These are phyloP conservation scores for Xenopus borealis DNA, from an alignment of 2,113 vertebrate genomes.

Conservation along the genomic window DNA sequence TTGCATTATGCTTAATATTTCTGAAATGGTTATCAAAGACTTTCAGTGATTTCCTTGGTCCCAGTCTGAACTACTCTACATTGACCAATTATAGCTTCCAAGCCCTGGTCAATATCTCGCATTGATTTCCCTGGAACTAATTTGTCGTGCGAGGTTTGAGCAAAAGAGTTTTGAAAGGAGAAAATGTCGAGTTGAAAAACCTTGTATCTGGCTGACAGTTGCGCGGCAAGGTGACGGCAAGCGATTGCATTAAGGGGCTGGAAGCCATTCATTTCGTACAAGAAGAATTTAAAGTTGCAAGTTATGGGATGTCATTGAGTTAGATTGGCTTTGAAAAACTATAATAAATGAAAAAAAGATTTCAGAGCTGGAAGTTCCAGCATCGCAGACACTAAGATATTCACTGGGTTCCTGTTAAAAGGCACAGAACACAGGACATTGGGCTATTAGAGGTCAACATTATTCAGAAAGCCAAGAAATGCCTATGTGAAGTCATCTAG, in stretches of 20 bases:
- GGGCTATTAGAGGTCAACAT: too few relatives aligned
- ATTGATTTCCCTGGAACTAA: conserved; percentile 6
- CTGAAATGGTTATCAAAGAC: background rate
- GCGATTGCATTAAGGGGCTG: background rate
- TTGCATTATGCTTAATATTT: background rate
- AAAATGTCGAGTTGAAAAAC: background rate
- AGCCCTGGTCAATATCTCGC: background rate
- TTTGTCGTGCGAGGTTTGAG: background rate
- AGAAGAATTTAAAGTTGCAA: background rate
- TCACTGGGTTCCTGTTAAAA: too few relatives aligned
- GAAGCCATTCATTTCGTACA: background rate
- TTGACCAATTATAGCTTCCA: background rate
- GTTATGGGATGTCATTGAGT: too few relatives aligned
- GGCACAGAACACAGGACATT: too few relatives aligned
- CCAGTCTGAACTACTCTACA: background rate
- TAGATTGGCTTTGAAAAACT: background rate
- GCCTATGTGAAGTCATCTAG: too few relatives aligned
- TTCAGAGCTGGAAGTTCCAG: too few relatives aligned
- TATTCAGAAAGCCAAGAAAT: too few relatives aligned
- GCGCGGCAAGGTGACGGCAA: background rate
- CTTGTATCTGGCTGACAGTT: background rate
- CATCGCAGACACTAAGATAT: too few relatives aligned
- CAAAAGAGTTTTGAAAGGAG: background rate
- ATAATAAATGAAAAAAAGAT: too few relatives aligned
- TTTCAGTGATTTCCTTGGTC: background rate